These are phyloP conservation scores for Anthophora plumipes DNA, from an alignment of 2,888 invertebrate species.

Conservation along the genomic window DNA sequence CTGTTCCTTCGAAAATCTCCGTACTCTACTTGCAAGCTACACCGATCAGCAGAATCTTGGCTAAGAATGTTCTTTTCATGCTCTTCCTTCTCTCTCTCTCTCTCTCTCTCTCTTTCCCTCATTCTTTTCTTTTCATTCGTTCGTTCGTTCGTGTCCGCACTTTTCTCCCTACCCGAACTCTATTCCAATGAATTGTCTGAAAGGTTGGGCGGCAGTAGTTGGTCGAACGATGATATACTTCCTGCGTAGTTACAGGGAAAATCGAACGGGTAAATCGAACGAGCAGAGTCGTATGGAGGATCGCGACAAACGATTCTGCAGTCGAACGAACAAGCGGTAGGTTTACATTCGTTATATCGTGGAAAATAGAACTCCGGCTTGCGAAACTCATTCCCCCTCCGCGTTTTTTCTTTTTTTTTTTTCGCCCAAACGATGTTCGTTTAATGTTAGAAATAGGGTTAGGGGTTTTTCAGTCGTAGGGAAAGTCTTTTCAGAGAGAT, in stretches of 20 bases:
- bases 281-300: conserved; percentile 1
- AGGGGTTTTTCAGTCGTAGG: neutral
- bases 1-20: conserved; percentile 46
- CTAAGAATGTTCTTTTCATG: conserved; percentile 45
- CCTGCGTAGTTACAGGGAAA: conserved; percentile 12
- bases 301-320: conserved; percentile 22
- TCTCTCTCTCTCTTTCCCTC: neutral
- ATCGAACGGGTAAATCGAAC: conserved; percentile 35
- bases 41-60: conserved; percentile 52
- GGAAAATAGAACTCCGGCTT: neutral
- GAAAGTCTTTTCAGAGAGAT: no score
- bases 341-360: conserved; percentile 14
- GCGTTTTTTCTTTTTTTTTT: neutral
- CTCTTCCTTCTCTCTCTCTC: neutral
- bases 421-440: neutral
- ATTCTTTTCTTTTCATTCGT: neutral
- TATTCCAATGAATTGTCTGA: conserved; percentile 27
- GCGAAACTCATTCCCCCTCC: neutral
- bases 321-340: conserved; percentile 9
- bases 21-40: conserved; percentile 36
- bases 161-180: conserved; percentile 3
- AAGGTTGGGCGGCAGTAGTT: neutral
- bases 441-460: neutral
- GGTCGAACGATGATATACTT: conserved; percentile 33
- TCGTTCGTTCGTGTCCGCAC: conserved; percentile 4